These are phyloP conservation scores for Pectinophora gossypiella DNA, from an alignment of 1,140 invertebrate species.

Conservation along the genomic window DNA sequence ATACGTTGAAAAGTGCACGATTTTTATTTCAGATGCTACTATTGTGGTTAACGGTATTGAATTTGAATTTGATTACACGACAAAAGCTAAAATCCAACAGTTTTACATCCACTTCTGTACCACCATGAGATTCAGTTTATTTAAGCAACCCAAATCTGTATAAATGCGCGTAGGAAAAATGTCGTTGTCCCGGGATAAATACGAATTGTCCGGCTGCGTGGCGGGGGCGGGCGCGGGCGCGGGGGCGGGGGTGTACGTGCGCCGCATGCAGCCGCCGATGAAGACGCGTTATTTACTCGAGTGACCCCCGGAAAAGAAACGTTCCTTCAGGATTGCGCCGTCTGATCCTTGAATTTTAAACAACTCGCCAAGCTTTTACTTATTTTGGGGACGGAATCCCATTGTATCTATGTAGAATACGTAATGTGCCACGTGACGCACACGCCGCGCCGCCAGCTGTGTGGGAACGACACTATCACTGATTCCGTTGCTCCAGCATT, in stretches of 20 bases:
- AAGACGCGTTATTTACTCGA: slow-evolving; percentile 55
- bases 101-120: too few relatives aligned
- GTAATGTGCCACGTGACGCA: slow-evolving; percentile 31
- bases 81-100: too few relatives aligned
- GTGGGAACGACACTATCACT: not conserved
- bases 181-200: slow-evolving; percentile 11
- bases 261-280: slow-evolving; percentile 25
- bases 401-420: slow-evolving; percentile 30
- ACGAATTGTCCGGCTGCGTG: slow-evolving; percentile 12
- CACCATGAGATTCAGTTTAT: too few relatives aligned
- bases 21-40: too few relatives aligned
- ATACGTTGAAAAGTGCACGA: too few relatives aligned
- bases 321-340: slow-evolving; percentile 46
- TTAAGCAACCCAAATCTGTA: too few relatives aligned
- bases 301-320: slow-evolving; percentile 55
- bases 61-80: too few relatives aligned
- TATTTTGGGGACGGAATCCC: slow-evolving; percentile 33
- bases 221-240: not conserved
- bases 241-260: slow-evolving; percentile 27
- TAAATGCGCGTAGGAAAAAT: too few relatives aligned
- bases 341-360: slow-evolving; percentile 59
- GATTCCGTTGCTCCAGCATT: too few relatives aligned
- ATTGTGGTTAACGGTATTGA: too few relatives aligned
- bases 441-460: not conserved
- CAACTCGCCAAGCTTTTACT: slow-evolving; percentile 41